Base-by-base conservation (phyloP, 1,140 invertebrate species). In the Trachymyrmex septentrionalis region DNA sequence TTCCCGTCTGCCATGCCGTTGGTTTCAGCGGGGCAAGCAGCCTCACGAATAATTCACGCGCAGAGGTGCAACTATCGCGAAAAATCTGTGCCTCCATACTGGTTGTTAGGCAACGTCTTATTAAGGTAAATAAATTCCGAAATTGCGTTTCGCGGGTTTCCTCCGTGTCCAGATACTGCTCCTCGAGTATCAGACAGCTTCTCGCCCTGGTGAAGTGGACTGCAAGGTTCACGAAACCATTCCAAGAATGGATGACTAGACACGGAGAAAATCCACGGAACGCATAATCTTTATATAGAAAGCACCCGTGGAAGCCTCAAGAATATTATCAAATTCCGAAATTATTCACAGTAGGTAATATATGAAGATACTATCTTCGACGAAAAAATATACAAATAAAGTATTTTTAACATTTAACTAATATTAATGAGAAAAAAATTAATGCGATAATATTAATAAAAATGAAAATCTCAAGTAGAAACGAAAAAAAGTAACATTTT, bases 1-100 rank as follows among this genome's bases (percentile, higher is more conserved):
- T 98, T 98, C 94, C 96, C 97, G 3, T 95, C 91, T 19, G 86
- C 97, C 16, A 96, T 97, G 95, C 95, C 96, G 78, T 94, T 98
- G 73, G 95, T 97, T 24, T 92, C 96, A 14, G 96, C 97, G 0
- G 93, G 96, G 67, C 95, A 96, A 55, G 97, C 97, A 5, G 97
- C 97, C 0, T 93, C 95, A 27, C 92, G 95, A 85, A 97, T 98
- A 86, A 95, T 98, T 63, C 94, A 95, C 24, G 97, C 97, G 0
- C 96, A 97, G 57, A 95, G 97, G 71, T 93, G 96, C 87, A 96
- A 96, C 34, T 88, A 96, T 3, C 92, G 90, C 71, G 95, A 96
- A 78, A 88, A 96, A 1, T 93, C 96, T 27, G 95, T 97, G 55
- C 97, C 97, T 19, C 87, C 66, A n/a, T n/a, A n/a, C 63, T 94